These are phyloP conservation scores for Molossus molossus DNA, from an alignment of 2,797 vertebrate species.

Conservation along the genomic window DNA sequence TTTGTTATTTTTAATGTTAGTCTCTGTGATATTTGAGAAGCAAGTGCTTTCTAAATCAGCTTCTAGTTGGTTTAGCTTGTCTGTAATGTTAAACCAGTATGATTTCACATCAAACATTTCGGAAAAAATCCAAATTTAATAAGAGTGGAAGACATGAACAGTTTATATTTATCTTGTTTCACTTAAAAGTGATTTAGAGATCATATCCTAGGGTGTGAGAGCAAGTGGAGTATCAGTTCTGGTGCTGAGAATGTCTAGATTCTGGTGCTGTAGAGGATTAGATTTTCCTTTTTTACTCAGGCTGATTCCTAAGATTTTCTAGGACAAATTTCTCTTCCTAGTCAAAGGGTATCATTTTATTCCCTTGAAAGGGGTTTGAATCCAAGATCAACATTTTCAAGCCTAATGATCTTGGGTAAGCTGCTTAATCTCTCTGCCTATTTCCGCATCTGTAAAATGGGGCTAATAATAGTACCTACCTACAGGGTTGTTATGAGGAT, in stretches of 20 bases:
- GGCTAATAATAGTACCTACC: not conserved
- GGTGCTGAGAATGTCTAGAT: not conserved
- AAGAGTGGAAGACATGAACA: not conserved
- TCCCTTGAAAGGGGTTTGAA: not conserved
- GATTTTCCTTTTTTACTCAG: not conserved
- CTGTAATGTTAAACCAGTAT: not conserved
- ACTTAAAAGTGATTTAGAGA: not conserved
- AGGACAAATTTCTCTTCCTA: constrained; percentile 17
- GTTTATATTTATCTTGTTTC: not conserved
- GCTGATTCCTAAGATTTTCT: not conserved
- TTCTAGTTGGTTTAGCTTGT: not conserved
- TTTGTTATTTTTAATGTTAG: constrained; percentile 73
- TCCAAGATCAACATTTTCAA: not conserved
- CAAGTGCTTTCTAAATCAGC: constrained; percentile 51
- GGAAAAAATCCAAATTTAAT: not conserved
- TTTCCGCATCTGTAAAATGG: constrained; percentile 10
- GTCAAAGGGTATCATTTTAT: not conserved
- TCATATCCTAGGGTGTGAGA: not conserved
- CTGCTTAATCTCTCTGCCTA: not conserved
- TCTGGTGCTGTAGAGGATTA: not conserved
- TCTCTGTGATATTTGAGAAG: constrained; percentile 70
- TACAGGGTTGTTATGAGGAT: not conserved
- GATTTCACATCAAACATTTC: constrained; percentile 49
- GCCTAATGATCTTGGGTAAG: not conserved
- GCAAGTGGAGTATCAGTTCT: not conserved